Conservation (phyloP, 2,797 vertebrate species). For the Columba guinea region DNA sequence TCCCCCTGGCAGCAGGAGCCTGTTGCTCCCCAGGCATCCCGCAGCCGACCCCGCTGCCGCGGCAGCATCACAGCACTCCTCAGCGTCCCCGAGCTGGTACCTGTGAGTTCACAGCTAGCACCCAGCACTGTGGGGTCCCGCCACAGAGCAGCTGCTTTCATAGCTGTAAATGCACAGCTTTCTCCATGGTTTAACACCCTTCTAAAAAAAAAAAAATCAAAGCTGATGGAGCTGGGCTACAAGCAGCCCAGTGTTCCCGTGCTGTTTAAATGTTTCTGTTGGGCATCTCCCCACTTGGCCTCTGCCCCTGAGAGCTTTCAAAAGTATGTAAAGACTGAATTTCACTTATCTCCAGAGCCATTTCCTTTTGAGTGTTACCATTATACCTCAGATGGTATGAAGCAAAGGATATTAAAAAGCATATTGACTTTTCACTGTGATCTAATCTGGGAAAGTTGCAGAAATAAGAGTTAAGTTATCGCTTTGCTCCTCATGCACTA, state of each 20-base stretch:
- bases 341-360: background rate
- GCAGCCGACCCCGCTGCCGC: fast-evolving
- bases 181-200: background rate
- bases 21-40: background rate
- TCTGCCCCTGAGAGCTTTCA: background rate
- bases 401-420: background rate
- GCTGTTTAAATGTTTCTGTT: background rate
- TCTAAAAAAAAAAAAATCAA: background rate
- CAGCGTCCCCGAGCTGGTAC: fast-evolving
- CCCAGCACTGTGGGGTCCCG: background rate
- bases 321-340: background rate
- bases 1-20: background rate
- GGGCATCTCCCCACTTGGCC: background rate
- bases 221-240: background rate
- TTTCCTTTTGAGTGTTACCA: background rate
- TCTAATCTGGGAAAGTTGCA: background rate
- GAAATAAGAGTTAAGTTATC: background rate
- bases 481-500: background rate
- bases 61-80: background rate
- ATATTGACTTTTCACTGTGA: background rate
- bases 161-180: background rate
- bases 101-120: background rate
- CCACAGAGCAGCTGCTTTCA: background rate
- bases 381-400: background rate
- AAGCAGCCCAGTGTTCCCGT: background rate